Evolutionary conservation across 2,888 invertebrate species (phyloP).

Genomic region (Strigamia crassipes): DNA sequence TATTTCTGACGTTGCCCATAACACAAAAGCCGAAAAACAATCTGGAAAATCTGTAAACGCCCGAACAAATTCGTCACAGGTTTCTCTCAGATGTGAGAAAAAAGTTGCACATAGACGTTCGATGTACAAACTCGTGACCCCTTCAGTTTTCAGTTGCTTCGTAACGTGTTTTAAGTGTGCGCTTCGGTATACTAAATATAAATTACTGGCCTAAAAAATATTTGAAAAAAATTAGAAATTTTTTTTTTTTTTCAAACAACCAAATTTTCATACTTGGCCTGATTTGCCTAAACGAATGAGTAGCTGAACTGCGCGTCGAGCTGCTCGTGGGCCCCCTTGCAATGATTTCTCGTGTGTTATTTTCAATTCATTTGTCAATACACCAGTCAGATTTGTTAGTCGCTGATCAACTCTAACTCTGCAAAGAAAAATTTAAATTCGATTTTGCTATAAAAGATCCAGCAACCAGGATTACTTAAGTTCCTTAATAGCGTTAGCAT

Average conservation of each 20-base stretch:
- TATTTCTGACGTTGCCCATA: conserved; percentile 74
- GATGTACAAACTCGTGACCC: conserved; percentile 78
- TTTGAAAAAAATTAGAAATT: not conserved
- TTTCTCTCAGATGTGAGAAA: conserved; percentile 79
- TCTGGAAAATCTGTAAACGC: conserved; percentile 79
- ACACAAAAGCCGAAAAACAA: conserved; percentile 69
- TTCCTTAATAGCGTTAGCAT: not conserved
- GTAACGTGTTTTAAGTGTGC: conserved; percentile 79
- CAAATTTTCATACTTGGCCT: conserved; percentile 58
- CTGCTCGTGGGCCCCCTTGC: conserved; percentile 81
- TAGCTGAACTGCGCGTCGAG: conserved; percentile 80
- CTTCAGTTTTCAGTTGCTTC: conserved; percentile 70
- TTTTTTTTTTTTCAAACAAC: not conserved
- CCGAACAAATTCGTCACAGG: conserved; percentile 73
- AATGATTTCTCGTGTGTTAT: conserved; percentile 83
- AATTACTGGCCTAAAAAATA: conserved; percentile 71
- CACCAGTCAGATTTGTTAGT: conserved; percentile 78
- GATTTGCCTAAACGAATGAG: conserved; percentile 77
- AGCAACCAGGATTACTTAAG: not conserved
- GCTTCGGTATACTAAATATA: conserved; percentile 80
- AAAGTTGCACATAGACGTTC: conserved; percentile 80
- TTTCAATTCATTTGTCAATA: conserved; percentile 79
- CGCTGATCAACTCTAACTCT: conserved; percentile 69
- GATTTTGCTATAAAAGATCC: not conserved
- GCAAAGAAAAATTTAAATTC: conserved; percentile 48